These are phyloP conservation scores for Clupea harengus DNA, from an alignment of 2,113 vertebrate genomes.

Conservation along the genomic window DNA sequence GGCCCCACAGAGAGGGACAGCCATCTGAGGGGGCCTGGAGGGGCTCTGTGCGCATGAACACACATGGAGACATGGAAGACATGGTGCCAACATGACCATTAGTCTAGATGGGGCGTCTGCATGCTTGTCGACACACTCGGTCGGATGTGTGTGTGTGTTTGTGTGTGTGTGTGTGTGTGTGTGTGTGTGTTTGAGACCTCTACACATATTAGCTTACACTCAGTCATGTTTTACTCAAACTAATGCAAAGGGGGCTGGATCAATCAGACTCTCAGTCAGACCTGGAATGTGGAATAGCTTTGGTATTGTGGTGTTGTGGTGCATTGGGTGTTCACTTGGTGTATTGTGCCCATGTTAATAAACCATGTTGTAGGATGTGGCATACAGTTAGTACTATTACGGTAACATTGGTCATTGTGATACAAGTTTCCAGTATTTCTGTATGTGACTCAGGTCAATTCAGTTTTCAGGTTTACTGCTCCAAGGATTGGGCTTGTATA, in stretches of 20 bases:
- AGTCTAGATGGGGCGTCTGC: slow-evolving; percentile 34
- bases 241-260: not conserved
- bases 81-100: slow-evolving; percentile 33
- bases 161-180: not conserved
- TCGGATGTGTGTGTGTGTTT: not conserved
- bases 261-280: not conserved
- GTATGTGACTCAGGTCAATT: too few relatives aligned
- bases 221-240: not conserved
- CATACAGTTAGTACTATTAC: too few relatives aligned
- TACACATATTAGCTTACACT: not conserved
- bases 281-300: not conserved
- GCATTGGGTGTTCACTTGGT: not conserved
- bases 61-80: slow-evolving; percentile 40
- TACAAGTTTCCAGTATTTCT: too few relatives aligned
- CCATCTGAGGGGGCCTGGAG: not conserved
- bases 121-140: slow-evolving; percentile 28
- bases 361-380: too few relatives aligned
- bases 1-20: not conserved
- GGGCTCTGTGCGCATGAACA: not conserved
- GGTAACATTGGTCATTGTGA: too few relatives aligned
- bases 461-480: too few relatives aligned
- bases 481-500: not conserved
- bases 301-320: not conserved
- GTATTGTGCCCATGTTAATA: too few relatives aligned
- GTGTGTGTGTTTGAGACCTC: not conserved